These are phyloP conservation scores for Eunapius fragilis DNA, from an alignment of 37 sponge, comb jelly and placozoan genomes.

Conservation along the genomic window DNA sequence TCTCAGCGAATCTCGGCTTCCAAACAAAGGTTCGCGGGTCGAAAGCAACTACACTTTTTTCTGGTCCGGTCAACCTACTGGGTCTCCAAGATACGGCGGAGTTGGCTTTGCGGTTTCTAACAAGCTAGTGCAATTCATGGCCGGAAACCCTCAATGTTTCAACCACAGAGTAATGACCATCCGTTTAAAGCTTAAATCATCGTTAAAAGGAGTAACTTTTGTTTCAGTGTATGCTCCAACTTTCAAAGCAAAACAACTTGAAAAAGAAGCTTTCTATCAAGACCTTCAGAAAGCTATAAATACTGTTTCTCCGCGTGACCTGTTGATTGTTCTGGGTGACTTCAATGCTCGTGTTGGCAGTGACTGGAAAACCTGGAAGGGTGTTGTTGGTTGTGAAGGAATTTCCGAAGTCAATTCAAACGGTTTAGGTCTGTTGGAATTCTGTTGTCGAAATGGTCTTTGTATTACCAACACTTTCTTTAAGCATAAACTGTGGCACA, in stretches of 20 bases:
- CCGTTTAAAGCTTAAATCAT: not conserved
- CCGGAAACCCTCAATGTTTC: not conserved
- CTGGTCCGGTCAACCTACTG: not conserved
- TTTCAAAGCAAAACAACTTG: not conserved
- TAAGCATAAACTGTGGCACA: not conserved
- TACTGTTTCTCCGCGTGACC: no score
- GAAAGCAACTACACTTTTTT: not conserved
- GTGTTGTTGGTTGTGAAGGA: not conserved
- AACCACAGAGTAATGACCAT: not conserved
- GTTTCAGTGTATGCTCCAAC: not conserved
- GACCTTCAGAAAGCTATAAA: no score
- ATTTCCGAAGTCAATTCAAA: not conserved
- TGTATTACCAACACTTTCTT: not conserved
- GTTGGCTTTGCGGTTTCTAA: not conserved
- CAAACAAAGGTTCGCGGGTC: not conserved
- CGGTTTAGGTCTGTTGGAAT: not conserved
- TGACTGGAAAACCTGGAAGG: not conserved
- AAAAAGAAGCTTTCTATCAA: not conserved
- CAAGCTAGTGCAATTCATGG: not conserved
- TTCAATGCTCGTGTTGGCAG: not conserved
- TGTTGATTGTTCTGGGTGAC: not conserved
- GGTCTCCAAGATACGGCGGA: not conserved
- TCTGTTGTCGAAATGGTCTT: not conserved
- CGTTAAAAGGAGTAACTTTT: not conserved
- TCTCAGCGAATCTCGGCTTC: not conserved